A percentile compares a stretch with the other conserved stretches of the same genome.
These are phyloP conservation scores for Dicrurus megarhynchus DNA, from an alignment of 2,113 vertebrate species.

Conservation along the genomic window DNA sequence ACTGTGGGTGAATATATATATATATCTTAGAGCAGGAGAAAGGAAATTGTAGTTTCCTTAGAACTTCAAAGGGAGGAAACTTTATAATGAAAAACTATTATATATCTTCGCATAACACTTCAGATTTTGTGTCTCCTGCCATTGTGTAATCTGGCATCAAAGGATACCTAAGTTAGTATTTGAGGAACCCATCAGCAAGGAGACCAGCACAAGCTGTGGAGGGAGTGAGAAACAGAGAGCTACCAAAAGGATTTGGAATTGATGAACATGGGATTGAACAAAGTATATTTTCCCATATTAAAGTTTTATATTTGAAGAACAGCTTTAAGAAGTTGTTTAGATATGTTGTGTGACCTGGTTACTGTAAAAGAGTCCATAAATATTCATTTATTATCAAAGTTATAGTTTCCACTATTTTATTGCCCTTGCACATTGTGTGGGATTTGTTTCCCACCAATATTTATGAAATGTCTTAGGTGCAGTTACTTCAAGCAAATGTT, in stretches of 20 bases:
- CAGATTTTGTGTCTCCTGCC: slow-evolving; percentile 1
- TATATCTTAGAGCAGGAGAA: neutral
- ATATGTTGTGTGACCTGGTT: neutral
- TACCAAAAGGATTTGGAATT: neutral
- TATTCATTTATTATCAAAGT: neutral
- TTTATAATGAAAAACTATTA: slow-evolving; percentile 23
- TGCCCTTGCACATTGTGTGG: neutral
- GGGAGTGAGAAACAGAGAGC: neutral
- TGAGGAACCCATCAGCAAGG: neutral
- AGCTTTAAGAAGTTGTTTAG: neutral
- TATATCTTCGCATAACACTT: neutral
- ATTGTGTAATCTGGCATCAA: slow-evolving; percentile 31
- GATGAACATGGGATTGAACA: neutral
- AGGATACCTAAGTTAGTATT: neutral
- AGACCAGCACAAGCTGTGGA: neutral
- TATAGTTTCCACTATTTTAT: neutral
- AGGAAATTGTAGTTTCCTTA: slow-evolving; percentile 46
- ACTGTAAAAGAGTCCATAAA: neutral
- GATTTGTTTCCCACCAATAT: neutral
- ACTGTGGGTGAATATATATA: neutral
- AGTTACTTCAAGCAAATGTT: neutral
- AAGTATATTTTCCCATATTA: neutral
- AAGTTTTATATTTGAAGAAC: neutral
- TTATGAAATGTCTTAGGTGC: neutral
- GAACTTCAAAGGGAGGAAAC: slow-evolving; percentile 46